Evolutionary conservation across 2,113 vertebrate species (phyloP).

Genomic region (Psittacula cyanocephala): DNA sequence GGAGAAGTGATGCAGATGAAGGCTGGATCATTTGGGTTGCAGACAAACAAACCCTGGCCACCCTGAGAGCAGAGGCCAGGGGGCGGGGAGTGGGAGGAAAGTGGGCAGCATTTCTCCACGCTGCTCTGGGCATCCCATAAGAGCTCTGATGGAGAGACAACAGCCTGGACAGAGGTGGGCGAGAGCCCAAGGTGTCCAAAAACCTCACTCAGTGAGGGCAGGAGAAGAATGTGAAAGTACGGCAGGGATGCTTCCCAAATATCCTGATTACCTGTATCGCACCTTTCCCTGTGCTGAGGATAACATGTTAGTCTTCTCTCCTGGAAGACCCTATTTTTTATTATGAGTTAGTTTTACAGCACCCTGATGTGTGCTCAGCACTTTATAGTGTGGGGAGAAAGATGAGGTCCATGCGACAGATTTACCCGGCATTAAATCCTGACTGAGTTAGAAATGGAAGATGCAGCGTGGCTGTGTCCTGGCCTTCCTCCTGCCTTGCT

Average conservation of each 20-base stretch:
- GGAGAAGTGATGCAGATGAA: background rate
- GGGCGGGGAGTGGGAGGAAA: too few relatives aligned
- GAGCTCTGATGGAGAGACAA: background rate
- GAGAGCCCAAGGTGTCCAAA: background rate
- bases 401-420: constrained; percentile 1
- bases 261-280: background rate
- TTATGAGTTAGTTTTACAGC: constrained; percentile 22
- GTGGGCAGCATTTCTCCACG: background rate
- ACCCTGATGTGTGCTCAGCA: constrained; percentile 32
- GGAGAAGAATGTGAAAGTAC: background rate
- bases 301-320: background rate
- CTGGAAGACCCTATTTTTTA: constrained; percentile 23
- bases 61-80: background rate
- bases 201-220: background rate
- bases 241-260: background rate
- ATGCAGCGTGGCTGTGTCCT: background rate
- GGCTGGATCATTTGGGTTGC: background rate
- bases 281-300: background rate
- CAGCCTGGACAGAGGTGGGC: background rate
- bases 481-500: background rate
- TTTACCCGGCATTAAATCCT: background rate
- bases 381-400: background rate
- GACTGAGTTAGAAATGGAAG: background rate
- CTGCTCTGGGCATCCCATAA: rapidly evolving
- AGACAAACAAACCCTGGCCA: background rate